Evolutionary conservation across 1,140 invertebrate genomes (phyloP).

Genomic region (Plutomurus gul): DNA sequence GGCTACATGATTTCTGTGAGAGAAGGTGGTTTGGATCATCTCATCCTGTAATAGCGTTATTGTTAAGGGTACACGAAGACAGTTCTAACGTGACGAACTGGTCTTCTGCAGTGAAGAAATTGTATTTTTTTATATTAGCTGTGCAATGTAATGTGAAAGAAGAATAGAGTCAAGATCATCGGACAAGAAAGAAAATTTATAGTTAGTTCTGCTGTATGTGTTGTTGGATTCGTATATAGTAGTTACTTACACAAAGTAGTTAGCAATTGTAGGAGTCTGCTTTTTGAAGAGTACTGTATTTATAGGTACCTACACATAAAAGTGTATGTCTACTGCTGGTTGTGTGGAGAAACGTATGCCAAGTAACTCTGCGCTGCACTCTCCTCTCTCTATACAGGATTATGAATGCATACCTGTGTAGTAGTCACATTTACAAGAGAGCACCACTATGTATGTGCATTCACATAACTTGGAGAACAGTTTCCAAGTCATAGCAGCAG

Average conservation of each 20-base stretch:
- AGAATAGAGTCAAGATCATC: constrained; percentile 21
- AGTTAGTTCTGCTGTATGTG: not conserved
- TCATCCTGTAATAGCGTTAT: no score
- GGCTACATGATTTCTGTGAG: no score
- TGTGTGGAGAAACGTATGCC: not conserved
- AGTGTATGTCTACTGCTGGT: not conserved
- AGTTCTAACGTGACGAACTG: constrained; percentile 14
- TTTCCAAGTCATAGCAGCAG: not conserved
- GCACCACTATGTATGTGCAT: no score
- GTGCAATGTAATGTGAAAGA: constrained; percentile 9
- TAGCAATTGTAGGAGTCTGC: not conserved
- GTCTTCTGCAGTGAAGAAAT: not conserved
- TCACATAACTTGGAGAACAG: no score
- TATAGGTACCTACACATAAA: not conserved
- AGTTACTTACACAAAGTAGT: not conserved
- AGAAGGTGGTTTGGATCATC: no score
- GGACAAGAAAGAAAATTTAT: constrained; percentile 16
- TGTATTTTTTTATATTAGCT: constrained; percentile 24
- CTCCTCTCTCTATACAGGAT: no score
- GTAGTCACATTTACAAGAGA: not conserved
- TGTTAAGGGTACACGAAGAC: not conserved
- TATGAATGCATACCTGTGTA: no score
- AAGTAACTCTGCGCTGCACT: no score
- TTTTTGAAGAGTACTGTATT: not conserved
- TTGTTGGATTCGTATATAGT: not conserved